These are phyloP conservation scores for Ondatra zibethicus DNA, from an alignment of 2,113 vertebrate species.

Conservation along the genomic window DNA sequence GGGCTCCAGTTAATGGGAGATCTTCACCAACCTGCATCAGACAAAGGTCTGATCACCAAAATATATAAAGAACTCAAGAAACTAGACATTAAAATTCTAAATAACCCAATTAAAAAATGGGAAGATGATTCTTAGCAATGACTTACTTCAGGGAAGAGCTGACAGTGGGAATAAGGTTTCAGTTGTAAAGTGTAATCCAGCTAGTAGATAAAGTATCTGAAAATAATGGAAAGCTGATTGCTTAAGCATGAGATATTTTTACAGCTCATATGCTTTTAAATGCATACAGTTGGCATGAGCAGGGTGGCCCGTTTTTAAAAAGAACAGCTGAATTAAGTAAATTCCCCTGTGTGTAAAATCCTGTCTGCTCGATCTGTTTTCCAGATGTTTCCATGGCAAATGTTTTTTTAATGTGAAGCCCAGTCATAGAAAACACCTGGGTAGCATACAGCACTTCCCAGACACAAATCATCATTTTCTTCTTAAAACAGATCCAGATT, in stretches of 20 bases:
- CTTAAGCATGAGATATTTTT: slow-evolving; percentile 59
- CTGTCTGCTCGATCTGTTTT: slow-evolving; percentile 61
- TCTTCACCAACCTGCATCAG: too few relatives aligned
- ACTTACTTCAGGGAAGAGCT: background rate
- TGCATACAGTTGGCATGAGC: slow-evolving; percentile 66
- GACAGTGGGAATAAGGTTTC: background rate
- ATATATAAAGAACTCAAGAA: too few relatives aligned
- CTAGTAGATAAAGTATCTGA: slow-evolving; percentile 35
- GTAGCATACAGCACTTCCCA: slow-evolving; percentile 36
- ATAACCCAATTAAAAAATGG: too few relatives aligned
- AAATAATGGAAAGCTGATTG: slow-evolving; percentile 68
- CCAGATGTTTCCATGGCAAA: slow-evolving; percentile 70
- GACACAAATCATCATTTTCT: slow-evolving; percentile 60
- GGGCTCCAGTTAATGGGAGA: too few relatives aligned
- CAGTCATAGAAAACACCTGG: slow-evolving; percentile 67
- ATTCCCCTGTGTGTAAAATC: slow-evolving; percentile 70
- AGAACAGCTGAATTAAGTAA: slow-evolving; percentile 69
- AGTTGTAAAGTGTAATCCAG: background rate
- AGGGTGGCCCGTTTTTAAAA: slow-evolving; percentile 73
- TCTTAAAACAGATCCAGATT: slow-evolving; percentile 5
- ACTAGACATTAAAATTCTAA: too few relatives aligned
- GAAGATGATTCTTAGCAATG: background rate
- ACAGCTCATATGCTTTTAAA: slow-evolving; percentile 67
- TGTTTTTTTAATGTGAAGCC: slow-evolving; percentile 65
- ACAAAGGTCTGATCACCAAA: too few relatives aligned